Evolutionary conservation across 2,113 vertebrate species (phyloP).

Genomic region (Paramormyrops kingsleyae): DNA sequence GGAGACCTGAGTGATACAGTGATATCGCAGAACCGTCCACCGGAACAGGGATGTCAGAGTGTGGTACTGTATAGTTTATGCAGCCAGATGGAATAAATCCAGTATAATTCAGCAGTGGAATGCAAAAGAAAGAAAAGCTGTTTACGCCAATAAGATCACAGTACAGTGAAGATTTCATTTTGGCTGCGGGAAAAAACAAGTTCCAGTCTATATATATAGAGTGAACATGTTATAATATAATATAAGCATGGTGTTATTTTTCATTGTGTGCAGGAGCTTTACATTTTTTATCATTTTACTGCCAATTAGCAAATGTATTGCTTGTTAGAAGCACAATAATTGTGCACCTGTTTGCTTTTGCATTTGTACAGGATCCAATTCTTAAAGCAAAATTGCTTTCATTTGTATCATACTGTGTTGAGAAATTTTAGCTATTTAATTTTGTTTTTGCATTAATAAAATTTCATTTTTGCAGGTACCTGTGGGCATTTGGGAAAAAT

Average conservation of each 20-base stretch:
- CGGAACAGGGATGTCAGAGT: neutral
- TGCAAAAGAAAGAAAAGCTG: neutral
- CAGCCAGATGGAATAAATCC: neutral
- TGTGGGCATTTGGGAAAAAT: conserved; percentile 98
- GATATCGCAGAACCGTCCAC: neutral
- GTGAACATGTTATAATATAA: neutral
- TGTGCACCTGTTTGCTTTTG: neutral
- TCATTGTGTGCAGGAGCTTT: neutral
- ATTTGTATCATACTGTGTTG: neutral
- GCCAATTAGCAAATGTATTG: neutral
- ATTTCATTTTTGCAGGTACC: conserved; percentile 69
- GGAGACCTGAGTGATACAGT: neutral
- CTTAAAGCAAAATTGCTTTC: neutral
- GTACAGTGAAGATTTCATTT: neutral
- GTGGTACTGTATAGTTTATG: neutral
- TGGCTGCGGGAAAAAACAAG: neutral
- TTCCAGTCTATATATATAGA: neutral
- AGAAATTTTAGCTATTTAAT: neutral
- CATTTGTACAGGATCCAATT: neutral
- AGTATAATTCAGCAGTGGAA: neutral
- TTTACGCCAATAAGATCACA: neutral
- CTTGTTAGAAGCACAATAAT: neutral
- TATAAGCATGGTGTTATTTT: neutral
- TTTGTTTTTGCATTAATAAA: neutral
- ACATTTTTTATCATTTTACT: neutral